Base-by-base conservation (phyloP, 2,797 vertebrate species). In the Coregonus ussuriensis region DNA sequence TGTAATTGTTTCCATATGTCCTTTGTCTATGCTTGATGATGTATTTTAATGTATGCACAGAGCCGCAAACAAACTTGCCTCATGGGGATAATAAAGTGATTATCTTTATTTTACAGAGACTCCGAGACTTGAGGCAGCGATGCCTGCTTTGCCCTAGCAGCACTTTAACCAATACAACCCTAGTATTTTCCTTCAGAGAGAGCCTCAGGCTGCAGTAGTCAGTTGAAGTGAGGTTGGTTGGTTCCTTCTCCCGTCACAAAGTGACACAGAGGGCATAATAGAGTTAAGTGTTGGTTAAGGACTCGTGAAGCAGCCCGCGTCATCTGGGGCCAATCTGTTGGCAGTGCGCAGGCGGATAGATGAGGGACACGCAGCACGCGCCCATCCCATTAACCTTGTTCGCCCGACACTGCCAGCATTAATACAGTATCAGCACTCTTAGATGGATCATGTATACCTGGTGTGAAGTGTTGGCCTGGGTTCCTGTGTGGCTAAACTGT, bases 311-410 rank as follows among this genome's bases (percentile, higher is more conserved):
- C 21, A 84, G 86, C 73, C 74, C 74, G 82, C 67, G 59, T 80
- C 74, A 86, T 92, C 81, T 92, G 89, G 86, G 78, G 75, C 84
- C 85, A 85, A 91, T 88, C 90, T 92, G 87, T 91, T 88, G 77
- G 82, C 75, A 76, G 74, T 78, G 75, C 77, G 83, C 25, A 76
- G 75, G 72, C 79, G 81, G 75, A 82, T 85, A 86, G 74, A 84
- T 77, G 84, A 85, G 68, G 83, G 72, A 76, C 33, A 33, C 1
- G 0, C 37, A 68, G 76, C 87, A 86, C 73, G 77, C 88, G 79
- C 75, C 84, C 51, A 65, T 25, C 4, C 5, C 84, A 52, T 80
- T 78, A 54, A 85, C 82, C 79, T 81, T 71, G 56, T 53, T 1
- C 9, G 72, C 66, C 75, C 77, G 78, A 77, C 6, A 37, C 47